Conservation (phyloP, 2,113 vertebrate species). For the Cairina moschata region DNA sequence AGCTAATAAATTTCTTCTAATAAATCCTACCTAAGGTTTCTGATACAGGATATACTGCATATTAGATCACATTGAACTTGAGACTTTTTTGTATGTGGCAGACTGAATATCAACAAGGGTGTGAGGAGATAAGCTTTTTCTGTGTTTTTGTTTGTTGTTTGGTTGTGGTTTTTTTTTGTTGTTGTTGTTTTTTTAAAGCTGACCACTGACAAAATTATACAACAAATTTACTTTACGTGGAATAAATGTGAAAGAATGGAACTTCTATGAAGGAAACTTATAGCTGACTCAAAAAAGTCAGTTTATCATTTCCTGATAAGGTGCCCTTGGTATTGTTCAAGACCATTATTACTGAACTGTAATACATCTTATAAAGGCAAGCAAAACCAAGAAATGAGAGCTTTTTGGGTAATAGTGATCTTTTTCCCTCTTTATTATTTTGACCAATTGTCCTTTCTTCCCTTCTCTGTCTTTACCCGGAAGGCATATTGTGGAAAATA, state of each 20-base stretch:
- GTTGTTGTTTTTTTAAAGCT: neutral
- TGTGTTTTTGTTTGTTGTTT: neutral
- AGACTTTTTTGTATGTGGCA: neutral
- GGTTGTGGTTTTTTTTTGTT: too few species aligned
- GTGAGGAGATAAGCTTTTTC: rapidly evolving
- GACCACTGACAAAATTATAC: neutral
- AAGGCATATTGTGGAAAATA: neutral
- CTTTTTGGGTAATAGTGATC: neutral
- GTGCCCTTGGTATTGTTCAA: neutral
- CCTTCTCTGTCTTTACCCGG: neutral
- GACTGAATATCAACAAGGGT: neutral
- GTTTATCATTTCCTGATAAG: neutral
- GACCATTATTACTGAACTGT: neutral
- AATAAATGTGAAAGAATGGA: neutral
- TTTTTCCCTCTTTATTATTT: neutral
- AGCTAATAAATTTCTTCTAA: neutral
- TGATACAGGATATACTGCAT: neutral
- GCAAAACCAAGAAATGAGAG: neutral
- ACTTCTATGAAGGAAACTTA: neutral
- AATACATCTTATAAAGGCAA: neutral
- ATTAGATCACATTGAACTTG: rapidly evolving
- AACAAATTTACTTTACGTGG: neutral
- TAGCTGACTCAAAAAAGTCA: neutral
- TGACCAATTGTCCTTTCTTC: neutral
- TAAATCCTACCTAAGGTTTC: neutral